Evolutionary conservation across 2,797 vertebrate genomes (phyloP).

Genomic region (Pipistrellus pygmaeus): DNA sequence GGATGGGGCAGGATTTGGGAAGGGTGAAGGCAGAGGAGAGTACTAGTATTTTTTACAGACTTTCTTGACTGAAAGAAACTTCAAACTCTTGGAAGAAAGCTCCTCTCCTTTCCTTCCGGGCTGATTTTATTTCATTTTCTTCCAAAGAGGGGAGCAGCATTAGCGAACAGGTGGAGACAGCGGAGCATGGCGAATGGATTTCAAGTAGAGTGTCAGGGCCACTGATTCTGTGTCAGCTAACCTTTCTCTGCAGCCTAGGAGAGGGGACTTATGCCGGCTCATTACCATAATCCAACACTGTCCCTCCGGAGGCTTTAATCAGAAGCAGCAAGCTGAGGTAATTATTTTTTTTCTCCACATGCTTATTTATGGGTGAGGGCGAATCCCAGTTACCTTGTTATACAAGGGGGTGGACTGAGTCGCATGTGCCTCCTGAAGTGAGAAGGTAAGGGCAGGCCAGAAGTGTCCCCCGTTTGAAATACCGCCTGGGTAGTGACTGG

Average conservation of each 20-base stretch:
- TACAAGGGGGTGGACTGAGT: constrained; percentile 74
- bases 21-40: neutral
- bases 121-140: neutral
- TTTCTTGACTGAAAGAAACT: constrained; percentile 3
- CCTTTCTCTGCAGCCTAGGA: constrained; percentile 91
- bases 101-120: neutral
- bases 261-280: constrained; percentile 92
- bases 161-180: constrained; percentile 77
- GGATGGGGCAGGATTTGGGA: neutral
- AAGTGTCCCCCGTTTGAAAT: constrained; percentile 62
- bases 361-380: constrained; percentile 88
- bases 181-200: constrained; percentile 90
- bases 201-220: constrained; percentile 91
- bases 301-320: constrained; percentile 97
- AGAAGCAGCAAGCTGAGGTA: constrained; percentile 95
- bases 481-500: constrained; percentile 47
- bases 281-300: constrained; percentile 98
- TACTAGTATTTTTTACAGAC: neutral
- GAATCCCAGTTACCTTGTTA: constrained; percentile 83
- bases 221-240: constrained; percentile 91
- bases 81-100: neutral
- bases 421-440: constrained; percentile 66
- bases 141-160: constrained; percentile 64
- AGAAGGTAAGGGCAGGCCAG: constrained; percentile 67
- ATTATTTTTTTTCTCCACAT: constrained; percentile 91